phyloP scores from a whole-genome alignment of 2,888 invertebrate species.

The Charanyca ferruginea region DNA sequence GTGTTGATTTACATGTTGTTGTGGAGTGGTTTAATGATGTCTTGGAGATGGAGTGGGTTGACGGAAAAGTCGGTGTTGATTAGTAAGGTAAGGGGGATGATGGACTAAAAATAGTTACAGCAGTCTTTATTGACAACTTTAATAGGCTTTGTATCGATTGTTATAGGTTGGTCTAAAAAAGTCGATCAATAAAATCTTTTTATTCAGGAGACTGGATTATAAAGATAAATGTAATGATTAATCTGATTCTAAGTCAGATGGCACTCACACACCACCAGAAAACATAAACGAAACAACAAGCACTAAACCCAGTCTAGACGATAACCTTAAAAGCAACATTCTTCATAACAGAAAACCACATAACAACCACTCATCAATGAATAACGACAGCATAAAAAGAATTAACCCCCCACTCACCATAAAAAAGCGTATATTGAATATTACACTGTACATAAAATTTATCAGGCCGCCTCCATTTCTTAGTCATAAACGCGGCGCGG shows the following conservation, averaged over 20 bases:
- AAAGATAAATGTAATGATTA: too few relatives aligned
- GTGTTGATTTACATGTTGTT: slow-evolving; percentile 39
- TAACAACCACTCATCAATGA: slow-evolving; percentile 47
- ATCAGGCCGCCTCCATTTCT: slow-evolving; percentile 65
- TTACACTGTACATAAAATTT: slow-evolving; percentile 66
- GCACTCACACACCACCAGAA: neutral
- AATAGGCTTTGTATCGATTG: neutral
- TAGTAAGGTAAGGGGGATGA: neutral
- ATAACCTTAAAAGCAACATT: slow-evolving; percentile 23
- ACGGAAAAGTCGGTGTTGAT: neutral
- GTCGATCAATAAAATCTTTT: neutral
- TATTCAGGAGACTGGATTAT: too few relatives aligned
- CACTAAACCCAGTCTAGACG: slow-evolving; percentile 2
- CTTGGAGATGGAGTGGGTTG: slow-evolving; percentile 1
- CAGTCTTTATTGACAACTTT: neutral
- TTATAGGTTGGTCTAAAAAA: neutral
- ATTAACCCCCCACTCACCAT: slow-evolving; percentile 62
- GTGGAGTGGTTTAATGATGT: slow-evolving; percentile 17
- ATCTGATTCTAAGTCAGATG: neutral
- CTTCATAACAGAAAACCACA: slow-evolving; percentile 11
- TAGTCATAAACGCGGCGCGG: slow-evolving; percentile 69
- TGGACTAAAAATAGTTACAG: neutral
- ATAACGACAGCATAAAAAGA: slow-evolving; percentile 61
- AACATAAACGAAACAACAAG: neutral
- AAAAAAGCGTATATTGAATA: slow-evolving; percentile 70